Evolutionary conservation across 30 jellyfish, hydroid and myxozoan species (phyloP).

Genomic region (Hydra vulgaris): DNA sequence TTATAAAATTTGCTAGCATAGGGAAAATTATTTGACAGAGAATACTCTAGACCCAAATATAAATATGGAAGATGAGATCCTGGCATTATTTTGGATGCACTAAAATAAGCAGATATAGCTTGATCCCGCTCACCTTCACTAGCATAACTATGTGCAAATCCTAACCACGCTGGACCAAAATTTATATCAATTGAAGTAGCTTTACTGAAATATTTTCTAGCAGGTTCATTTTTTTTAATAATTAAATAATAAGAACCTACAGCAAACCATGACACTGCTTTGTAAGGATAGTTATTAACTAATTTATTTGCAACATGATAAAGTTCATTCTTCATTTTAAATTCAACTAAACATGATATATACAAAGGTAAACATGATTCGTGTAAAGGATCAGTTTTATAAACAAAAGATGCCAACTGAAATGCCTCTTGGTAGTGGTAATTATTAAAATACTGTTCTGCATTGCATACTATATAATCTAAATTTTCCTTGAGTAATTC

Average conservation of each 20-base stretch:
- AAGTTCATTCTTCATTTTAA: slow-evolving; percentile 60
- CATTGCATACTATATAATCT: slow-evolving; percentile 48
- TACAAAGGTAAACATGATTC: slow-evolving; percentile 73
- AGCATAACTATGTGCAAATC: slow-evolving; percentile 94
- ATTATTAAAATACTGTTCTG: slow-evolving; percentile 66
- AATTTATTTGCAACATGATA: slow-evolving; percentile 56
- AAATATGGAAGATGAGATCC: slow-evolving; percentile 87
- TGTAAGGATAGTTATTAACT: slow-evolving; percentile 57
- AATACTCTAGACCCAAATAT: slow-evolving; percentile 63
- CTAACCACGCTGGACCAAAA: slow-evolving; percentile 96
- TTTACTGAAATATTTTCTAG: slow-evolving; percentile 84
- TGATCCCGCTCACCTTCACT: slow-evolving; percentile 92
- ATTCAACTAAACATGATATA: slow-evolving; percentile 62
- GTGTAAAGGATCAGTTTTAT: slow-evolving; percentile 55
- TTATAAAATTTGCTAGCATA: slow-evolving; percentile 63
- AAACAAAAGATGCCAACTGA: slow-evolving; percentile 44
- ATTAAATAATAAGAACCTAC: slow-evolving; percentile 78
- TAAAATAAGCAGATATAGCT: slow-evolving; percentile 81
- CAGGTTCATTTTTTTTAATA: slow-evolving; percentile 54
- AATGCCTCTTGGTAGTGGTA: slow-evolving; percentile 50
- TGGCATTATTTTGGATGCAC: slow-evolving; percentile 85
- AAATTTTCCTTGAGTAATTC: slow-evolving; percentile 41
- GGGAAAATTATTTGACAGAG: slow-evolving; percentile 48
- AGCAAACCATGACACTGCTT: slow-evolving; percentile 88
- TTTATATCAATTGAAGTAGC: slow-evolving; percentile 57